Conservation (phyloP, 2,113 vertebrate species). For the Nothobranchius furzeri region DNA sequence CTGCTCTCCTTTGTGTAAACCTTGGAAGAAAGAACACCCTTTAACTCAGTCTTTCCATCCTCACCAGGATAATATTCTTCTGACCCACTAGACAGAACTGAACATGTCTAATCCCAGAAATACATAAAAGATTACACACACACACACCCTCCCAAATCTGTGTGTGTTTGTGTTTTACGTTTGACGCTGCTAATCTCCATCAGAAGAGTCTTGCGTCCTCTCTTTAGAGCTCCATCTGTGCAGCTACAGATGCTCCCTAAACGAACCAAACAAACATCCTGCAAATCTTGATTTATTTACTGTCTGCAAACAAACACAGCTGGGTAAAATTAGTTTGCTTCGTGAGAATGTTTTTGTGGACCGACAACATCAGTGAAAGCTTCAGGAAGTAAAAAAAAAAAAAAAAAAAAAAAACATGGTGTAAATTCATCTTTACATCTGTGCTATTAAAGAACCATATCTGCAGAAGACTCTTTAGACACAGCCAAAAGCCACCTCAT, state of each 20-base stretch:
- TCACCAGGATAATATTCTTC: neutral
- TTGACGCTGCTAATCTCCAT: slow-evolving; percentile 23
- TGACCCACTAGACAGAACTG: neutral
- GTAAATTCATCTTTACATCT: no score
- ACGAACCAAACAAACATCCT: slow-evolving; percentile 24
- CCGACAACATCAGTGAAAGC: no score
- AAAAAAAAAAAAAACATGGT: no score
- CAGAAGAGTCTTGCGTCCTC: slow-evolving; percentile 5
- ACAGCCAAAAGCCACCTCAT: no score
- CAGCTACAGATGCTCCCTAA: slow-evolving; percentile 41
- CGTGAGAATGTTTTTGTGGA: no score
- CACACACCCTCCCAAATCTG: slow-evolving; percentile 19
- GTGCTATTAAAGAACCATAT: no score
- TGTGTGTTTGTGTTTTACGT: slow-evolving; percentile 27
- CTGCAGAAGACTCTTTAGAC: no score
- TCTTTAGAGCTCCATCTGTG: slow-evolving; percentile 41
- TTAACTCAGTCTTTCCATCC: neutral
- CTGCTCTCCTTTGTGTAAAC: slow-evolving; percentile 23
- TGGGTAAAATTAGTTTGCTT: neutral
- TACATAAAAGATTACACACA: slow-evolving; percentile 16
- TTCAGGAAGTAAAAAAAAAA: no score
- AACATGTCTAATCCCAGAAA: slow-evolving; percentile 23
- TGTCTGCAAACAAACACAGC: slow-evolving; percentile 17
- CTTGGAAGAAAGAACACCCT: neutral
- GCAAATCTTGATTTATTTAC: slow-evolving; percentile 7